Conservation (phyloP, 2,888 invertebrate species). For the Apamea crenata region DNA sequence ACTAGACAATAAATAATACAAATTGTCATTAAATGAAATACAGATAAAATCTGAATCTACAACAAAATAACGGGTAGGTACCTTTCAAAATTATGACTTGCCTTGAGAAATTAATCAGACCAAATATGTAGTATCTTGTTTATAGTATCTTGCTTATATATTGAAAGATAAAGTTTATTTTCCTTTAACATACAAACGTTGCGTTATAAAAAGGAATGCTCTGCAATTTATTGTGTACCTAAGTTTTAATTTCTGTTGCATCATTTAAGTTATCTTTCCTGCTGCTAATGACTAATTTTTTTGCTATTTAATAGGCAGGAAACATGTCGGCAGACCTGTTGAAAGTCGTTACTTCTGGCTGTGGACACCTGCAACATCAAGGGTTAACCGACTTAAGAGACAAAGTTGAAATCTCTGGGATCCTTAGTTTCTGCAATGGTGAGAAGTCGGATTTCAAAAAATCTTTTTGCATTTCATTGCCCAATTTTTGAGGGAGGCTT, state of each 20-base stretch:
- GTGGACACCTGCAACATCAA: neutral
- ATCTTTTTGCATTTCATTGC: too few species aligned
- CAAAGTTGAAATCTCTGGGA: neutral
- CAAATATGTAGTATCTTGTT: neutral
- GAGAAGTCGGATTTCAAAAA: too few species aligned
- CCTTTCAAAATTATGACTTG: constrained; percentile 52
- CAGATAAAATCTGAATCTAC: constrained; percentile 50
- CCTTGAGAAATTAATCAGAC: constrained; percentile 35
- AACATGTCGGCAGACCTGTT: neutral
- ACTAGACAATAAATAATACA: neutral
- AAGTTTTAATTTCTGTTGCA: constrained; percentile 26
- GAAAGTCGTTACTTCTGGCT: neutral
- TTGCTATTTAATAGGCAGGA: neutral
- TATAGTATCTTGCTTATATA: constrained; percentile 1
- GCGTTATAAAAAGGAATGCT: constrained; percentile 1
- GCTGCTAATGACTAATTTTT: neutral
- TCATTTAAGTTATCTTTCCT: neutral
- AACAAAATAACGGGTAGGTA: constrained; percentile 14
- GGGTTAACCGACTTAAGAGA: neutral
- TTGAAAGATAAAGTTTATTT: neutral
- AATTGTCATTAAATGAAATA: constrained; percentile 18
- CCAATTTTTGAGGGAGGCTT: too few species aligned
- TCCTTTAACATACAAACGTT: neutral
- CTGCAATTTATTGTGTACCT: constrained; percentile 6
- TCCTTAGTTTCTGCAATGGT: neutral